Base-by-base conservation (phyloP, 1,140 invertebrate species). In the Temnothorax nylanderi region DNA sequence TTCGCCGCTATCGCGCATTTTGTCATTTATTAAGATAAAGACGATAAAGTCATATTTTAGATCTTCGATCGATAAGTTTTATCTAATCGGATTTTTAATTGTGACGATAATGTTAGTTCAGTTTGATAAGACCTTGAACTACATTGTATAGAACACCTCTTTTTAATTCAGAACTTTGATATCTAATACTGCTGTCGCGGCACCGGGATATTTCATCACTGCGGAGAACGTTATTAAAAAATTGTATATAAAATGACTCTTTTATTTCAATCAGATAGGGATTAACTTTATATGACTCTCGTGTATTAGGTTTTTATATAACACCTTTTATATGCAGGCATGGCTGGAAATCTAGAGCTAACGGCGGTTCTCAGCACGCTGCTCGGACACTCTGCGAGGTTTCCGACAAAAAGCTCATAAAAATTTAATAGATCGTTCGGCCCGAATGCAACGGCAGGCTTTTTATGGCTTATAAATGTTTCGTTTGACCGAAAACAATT, bases 401-500 rank as follows among this genome's bases (percentile, higher is more conserved):
- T 91, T 84, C 67, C 71, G 76, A 89, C 85, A 87, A 88, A 90
- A 85, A 82, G 85, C 88, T 93, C 90, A 90, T 93, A 92, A 92
- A 93, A 93, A 86, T 92, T 93, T 93, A 93, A 93, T 93, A 93
- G 92, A 93, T 93, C 90, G 85, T 91, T 91, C 88, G 87, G 65
- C 76, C 80, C 71, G 86, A 87, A 89, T 84, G 85, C 89, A 87
- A 77, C 54, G 44, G 69, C 65, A 60, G 72, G 41, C 86, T 91
- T 92, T 92, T 91, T 92, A 93, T 88, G 88, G 78, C 90, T 92
- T 90, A 91, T 92, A 92, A 92, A 93, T 92, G 91, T 89, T 93
- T 91, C 90, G 91, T 92, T 93, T 92, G 91, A 92, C 91, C 89
- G 89, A 93, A 93, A 93, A 93, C 91, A 93, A 92, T 93, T 93